A percentile compares a stretch with the other conserved stretches of the same genome.
Evolutionary conservation across 2,797 vertebrate genomes (phyloP).

Genomic region (Phalanger gymnotis): DNA sequence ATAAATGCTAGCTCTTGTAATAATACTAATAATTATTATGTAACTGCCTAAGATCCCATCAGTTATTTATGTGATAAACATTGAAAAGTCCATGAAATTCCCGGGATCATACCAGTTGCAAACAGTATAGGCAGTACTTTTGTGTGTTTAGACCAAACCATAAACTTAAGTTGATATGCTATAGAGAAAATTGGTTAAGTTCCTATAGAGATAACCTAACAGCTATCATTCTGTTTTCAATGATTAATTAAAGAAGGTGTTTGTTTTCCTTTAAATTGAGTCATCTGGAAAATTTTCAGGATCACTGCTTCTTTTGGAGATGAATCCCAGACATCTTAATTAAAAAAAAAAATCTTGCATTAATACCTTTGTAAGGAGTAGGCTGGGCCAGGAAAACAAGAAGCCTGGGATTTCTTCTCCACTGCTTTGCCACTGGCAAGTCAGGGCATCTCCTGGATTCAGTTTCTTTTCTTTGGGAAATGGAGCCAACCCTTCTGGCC

Average conservation of each 20-base stretch:
- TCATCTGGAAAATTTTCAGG: constrained; percentile 75
- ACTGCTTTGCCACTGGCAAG: constrained; percentile 13
- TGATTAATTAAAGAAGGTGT: constrained; percentile 38
- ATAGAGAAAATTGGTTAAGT: not conserved
- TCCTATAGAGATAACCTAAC: not conserved
- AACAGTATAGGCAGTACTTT: constrained; percentile 59
- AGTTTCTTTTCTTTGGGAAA: not conserved
- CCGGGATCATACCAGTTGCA: constrained; percentile 73
- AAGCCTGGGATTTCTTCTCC: constrained; percentile 17
- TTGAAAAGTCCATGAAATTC: constrained; percentile 72
- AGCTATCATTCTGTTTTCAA: not conserved
- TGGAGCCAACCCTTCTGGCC: constrained; percentile 10
- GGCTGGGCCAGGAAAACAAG: constrained; percentile 23
- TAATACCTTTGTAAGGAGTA: constrained; percentile 40
- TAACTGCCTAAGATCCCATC: not conserved
- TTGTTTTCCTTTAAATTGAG: constrained; percentile 71
- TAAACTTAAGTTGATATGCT: not conserved
- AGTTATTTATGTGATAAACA: not conserved
- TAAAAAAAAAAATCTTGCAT: constrained; percentile 54
- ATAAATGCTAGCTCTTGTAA: not conserved
- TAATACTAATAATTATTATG: not conserved
- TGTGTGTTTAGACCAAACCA: not conserved
- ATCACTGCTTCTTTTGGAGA: constrained; percentile 68
- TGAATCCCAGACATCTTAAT: constrained; percentile 49
- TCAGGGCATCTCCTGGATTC: not conserved